Base-by-base conservation (phyloP, 2,888 invertebrate species). In the Toxonevra muliebris region DNA sequence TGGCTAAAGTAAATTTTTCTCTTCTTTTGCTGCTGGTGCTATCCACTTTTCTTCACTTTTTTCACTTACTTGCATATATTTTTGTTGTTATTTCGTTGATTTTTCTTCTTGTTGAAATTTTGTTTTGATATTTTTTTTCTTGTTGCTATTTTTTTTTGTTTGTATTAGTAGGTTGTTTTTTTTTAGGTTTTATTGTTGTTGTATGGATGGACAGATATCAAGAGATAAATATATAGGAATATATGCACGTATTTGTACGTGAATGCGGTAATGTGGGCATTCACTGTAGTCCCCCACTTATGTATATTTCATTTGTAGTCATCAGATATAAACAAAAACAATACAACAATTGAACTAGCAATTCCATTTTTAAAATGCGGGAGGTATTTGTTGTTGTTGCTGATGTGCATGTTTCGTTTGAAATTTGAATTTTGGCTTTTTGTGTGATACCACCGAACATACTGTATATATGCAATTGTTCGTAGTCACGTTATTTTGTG, bases 131-230 rank as follows among this genome's bases (percentile, higher is more conserved):
- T 15, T 10, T 41, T 42, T n/a, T 15, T 15, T 9, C 2, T 41
- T 65, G 19, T 60, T 43, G 30, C 17, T 64, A 20, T 57, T 48
- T 9, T 54, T 15, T 54, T 40, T 20, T 19, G 12, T 20, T 40
- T 57, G 5, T 10, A 1, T 5, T 57, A 11, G 9, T 17, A 12
- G 20, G 12, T 57, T 13, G 30, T 40, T 12, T 13, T 57, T 30
- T 57, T 8, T 20, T 57, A 30, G 30, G 17, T 57, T 7, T 57
- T 48, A 11, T 15, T 48, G 48, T 48, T 48, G 15, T n/a, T 10
- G 48, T 48, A n/a, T 48, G 48, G n/a, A 15, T 15, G n/a, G n/a
- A n/a, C n/a, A n/a, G n/a, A n/a, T n/a, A n/a, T n/a, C n/a, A n/a
- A n/a, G n/a, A n/a, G n/a, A n/a, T n/a, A n/a, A n/a, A n/a, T n/a